These are phyloP conservation scores for Hormaphis cornu DNA, from an alignment of 1,140 invertebrate genomes.

Conservation along the genomic window DNA sequence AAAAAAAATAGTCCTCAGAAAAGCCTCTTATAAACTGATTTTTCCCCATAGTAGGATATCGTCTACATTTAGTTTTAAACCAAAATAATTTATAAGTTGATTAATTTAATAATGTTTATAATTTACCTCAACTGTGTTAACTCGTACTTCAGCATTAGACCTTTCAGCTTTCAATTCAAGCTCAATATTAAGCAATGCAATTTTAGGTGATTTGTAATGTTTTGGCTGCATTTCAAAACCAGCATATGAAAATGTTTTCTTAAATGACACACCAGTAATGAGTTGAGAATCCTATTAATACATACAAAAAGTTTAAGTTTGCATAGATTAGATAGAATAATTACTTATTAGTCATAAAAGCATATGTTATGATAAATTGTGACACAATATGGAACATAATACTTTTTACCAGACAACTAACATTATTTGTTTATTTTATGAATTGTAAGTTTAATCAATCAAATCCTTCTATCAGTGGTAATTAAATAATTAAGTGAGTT, in stretches of 20 bases:
- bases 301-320: conserved; percentile 18
- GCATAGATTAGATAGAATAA: not conserved
- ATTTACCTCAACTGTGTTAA: conserved; percentile 72
- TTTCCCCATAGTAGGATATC: too few relatives aligned
- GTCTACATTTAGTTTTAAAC: too few relatives aligned
- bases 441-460: too few relatives aligned
- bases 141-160: conserved; percentile 94
- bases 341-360: too few relatives aligned
- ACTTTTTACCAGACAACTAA: too few relatives aligned
- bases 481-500: too few relatives aligned
- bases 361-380: too few relatives aligned
- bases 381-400: too few relatives aligned
- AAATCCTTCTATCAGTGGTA: too few relatives aligned
- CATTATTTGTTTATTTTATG: too few relatives aligned
- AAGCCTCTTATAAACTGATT: too few relatives aligned
- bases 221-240: conserved; percentile 99
- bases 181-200: conserved; percentile 95
- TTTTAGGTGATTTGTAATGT: conserved; percentile 82
- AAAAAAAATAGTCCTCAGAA: too few relatives aligned
- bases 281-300: conserved; percentile 69
- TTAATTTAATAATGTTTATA: not conserved
- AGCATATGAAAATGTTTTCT: conserved; percentile 99
- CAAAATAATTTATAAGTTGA: not conserved
- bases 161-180: conserved; percentile 95
- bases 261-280: conserved; percentile 93